These are phyloP conservation scores for Tenthredo livida DNA, from an alignment of 2,888 invertebrate species.

Conservation along the genomic window DNA sequence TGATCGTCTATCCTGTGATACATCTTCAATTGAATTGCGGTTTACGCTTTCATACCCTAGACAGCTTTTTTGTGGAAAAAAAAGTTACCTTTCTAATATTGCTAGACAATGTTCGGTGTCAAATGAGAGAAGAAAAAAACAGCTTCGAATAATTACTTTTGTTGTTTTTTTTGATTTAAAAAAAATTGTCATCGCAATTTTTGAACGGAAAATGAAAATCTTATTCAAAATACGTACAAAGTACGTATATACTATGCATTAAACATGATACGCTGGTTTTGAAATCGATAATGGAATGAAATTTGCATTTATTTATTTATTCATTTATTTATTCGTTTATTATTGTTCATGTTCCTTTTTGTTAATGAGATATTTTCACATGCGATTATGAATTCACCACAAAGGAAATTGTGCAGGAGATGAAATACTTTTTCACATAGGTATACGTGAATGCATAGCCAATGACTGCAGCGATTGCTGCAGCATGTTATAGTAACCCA, in stretches of 20 bases:
- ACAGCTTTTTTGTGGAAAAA: not conserved
- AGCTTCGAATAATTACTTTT: not conserved
- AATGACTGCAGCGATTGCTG: conserved; percentile 4
- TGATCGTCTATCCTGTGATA: not conserved
- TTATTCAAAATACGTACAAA: not conserved
- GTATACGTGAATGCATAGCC: not conserved
- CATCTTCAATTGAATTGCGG: not conserved
- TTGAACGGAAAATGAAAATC: not conserved
- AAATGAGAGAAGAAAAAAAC: not conserved
- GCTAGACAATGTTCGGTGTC: not conserved
- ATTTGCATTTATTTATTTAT: not conserved
- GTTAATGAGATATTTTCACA: not conserved
- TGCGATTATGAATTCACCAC: not conserved
- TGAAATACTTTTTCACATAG: not conserved
- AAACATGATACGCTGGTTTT: not conserved
- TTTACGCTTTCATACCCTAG: not conserved
- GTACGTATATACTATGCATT: not conserved
- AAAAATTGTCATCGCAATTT: not conserved
- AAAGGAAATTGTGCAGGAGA: not conserved
- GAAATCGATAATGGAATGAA: not conserved
- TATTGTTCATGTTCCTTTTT: not conserved
- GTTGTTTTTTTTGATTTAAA: not conserved
- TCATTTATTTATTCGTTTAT: not conserved
- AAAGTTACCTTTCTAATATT: not conserved
- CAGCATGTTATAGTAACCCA: not conserved